These are phyloP conservation scores for Clivina fossor DNA, from an alignment of 2,888 invertebrate genomes.

Conservation along the genomic window DNA sequence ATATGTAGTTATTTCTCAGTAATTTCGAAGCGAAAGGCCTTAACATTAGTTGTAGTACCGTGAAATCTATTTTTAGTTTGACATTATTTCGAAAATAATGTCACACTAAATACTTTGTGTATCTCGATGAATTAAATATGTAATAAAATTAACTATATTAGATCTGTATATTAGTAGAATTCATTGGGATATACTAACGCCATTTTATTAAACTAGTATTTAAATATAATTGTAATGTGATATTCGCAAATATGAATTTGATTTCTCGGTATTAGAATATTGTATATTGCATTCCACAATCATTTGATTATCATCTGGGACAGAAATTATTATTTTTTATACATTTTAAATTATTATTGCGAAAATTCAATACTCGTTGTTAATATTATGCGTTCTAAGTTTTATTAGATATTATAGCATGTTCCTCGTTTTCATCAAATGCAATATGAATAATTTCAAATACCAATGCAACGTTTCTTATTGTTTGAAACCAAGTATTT, in stretches of 20 bases:
- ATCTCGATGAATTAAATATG: slow-evolving; percentile 4
- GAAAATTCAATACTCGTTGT: not conserved
- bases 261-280: slow-evolving; percentile 10
- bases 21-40: too few species aligned
- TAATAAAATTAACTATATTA: too few species aligned
- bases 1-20: too few species aligned
- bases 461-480: slow-evolving; percentile 14
- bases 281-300: slow-evolving; percentile 27
- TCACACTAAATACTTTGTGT: slow-evolving; percentile 2
- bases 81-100: too few species aligned
- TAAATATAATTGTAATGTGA: too few species aligned
- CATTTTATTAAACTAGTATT: too few species aligned
- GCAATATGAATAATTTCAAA: slow-evolving; percentile 9
- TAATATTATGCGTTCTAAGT: not conserved
- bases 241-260: not conserved
- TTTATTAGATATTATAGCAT: not conserved
- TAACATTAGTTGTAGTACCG: too few species aligned
- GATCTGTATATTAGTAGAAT: too few species aligned
- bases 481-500: slow-evolving; percentile 8
- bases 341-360: not conserved
- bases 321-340: not conserved
- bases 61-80: too few species aligned
- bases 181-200: not conserved
- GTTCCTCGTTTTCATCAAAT: not conserved
- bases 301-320: not conserved